Conservation (phyloP, 2,113 vertebrate species). For the Erinaceus europaeus region DNA sequence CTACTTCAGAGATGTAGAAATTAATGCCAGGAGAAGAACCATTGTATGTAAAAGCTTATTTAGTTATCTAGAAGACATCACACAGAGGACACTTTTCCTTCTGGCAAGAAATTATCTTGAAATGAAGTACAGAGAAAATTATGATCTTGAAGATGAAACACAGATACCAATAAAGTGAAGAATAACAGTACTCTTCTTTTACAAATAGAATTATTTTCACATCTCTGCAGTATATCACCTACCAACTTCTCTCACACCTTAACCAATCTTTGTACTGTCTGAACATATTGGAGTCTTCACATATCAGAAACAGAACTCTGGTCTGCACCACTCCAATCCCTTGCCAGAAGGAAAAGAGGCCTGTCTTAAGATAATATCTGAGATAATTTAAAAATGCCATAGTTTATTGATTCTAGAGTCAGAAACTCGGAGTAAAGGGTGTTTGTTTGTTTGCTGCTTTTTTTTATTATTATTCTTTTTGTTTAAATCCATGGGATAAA, state of each 20-base stretch:
- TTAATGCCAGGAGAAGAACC: background rate
- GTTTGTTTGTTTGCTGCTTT: too few relatives aligned
- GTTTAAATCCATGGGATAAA: background rate
- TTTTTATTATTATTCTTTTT: too few relatives aligned
- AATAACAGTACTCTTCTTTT: background rate
- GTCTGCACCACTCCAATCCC: too few relatives aligned
- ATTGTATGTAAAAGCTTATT: background rate
- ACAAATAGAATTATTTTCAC: background rate
- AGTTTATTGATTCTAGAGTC: accelerated
- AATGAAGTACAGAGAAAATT: accelerated
- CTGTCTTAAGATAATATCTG: accelerated
- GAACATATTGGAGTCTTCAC: accelerated
- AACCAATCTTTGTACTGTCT: background rate
- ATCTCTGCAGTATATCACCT: too few relatives aligned
- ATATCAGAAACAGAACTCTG: background rate
- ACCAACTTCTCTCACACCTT: accelerated
- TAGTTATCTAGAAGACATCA: background rate
- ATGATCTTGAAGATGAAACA: background rate
- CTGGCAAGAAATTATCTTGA: too few relatives aligned
- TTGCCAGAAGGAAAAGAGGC: background rate
- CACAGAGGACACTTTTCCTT: too few relatives aligned
- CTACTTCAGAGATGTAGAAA: background rate
- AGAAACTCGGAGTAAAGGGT: background rate
- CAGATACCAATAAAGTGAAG: accelerated
- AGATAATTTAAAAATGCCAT: background rate